These are phyloP conservation scores for Grus americana DNA, from an alignment of 2,113 vertebrate genomes.

Conservation along the genomic window DNA sequence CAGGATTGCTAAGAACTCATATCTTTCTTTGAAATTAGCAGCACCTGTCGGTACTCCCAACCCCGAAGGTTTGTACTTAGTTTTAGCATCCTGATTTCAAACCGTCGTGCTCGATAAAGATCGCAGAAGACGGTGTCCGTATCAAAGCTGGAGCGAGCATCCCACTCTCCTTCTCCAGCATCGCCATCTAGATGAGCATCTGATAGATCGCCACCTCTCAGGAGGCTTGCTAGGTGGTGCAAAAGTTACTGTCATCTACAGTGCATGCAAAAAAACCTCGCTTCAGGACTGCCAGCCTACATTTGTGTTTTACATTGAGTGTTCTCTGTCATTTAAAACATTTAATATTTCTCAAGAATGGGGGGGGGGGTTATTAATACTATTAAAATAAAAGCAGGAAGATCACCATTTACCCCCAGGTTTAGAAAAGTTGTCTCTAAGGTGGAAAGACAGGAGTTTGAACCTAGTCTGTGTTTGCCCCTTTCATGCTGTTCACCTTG, in stretches of 20 bases:
- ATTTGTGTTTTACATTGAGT: accelerated
- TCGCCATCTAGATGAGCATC: background rate
- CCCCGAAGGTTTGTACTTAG: background rate
- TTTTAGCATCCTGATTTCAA: background rate
- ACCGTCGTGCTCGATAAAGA: accelerated
- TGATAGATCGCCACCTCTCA: background rate
- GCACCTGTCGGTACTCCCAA: background rate
- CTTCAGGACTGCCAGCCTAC: background rate
- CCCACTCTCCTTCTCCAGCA: accelerated
- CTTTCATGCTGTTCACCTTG: background rate
- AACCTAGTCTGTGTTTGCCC: background rate
- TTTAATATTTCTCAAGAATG: background rate
- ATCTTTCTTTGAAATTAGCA: background rate
- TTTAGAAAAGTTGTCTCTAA: background rate
- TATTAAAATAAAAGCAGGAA: background rate
- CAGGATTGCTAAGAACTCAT: background rate
- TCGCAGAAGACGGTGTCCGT: accelerated
- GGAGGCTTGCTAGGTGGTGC: background rate
- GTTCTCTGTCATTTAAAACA: background rate
- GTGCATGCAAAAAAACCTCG: accelerated
- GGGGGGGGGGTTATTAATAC: background rate
- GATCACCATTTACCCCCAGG: accelerated
- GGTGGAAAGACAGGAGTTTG: background rate
- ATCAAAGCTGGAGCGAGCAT: background rate
- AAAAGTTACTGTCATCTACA: background rate